phyloP scores from a whole-genome alignment of 2,797 vertebrate genomes.

The Eremophila alpestris region DNA sequence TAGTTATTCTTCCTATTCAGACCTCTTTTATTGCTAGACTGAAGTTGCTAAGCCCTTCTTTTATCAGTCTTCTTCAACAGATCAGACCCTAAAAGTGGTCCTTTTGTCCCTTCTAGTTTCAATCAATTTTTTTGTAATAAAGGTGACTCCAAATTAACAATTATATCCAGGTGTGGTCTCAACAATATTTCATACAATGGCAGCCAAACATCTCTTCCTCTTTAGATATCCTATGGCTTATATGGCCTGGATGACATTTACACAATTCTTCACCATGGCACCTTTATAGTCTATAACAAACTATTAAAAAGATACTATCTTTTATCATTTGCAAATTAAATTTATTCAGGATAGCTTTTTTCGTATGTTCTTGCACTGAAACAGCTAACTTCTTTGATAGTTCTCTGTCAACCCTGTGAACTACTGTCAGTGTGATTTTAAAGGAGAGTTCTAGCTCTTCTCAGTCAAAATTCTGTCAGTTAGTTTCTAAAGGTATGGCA shows the following conservation, averaged over 20 bases:
- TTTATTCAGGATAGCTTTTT: background rate
- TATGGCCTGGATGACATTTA: background rate
- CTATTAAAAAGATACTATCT: background rate
- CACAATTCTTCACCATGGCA: accelerated
- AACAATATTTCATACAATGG: background rate
- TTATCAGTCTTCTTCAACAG: background rate
- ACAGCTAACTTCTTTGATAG: background rate
- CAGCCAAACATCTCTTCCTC: background rate
- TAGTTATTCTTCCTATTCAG: background rate
- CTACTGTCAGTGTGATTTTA: background rate
- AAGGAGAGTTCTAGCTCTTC: background rate
- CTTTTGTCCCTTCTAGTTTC: background rate
- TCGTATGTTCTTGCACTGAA: background rate
- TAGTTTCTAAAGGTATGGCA: background rate
- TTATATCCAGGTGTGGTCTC: background rate
- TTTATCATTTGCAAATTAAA: background rate
- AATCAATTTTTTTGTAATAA: background rate
- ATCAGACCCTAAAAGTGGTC: background rate
- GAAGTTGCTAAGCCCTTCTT: background rate
- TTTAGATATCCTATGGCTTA: background rate
- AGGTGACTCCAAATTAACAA: background rate
- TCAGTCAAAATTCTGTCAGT: background rate
- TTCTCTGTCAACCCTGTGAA: background rate
- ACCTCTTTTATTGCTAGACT: background rate
- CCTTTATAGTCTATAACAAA: background rate